Conservation (phyloP, 23 tunicate genomes). For the Ascidia mentula region DNA sequence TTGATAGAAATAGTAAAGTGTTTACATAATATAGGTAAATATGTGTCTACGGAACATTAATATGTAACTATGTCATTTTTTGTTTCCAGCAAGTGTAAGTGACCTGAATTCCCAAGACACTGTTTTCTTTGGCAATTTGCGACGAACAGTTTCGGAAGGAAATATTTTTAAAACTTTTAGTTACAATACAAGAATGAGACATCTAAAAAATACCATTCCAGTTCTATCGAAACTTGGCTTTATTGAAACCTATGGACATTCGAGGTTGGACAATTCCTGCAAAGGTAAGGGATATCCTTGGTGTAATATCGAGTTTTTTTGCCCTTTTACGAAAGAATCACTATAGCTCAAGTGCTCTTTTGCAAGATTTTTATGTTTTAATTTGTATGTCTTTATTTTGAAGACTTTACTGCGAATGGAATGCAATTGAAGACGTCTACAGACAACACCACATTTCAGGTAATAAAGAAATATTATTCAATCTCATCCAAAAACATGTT, state of each 20-base stretch:
- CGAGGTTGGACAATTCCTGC: conserved; percentile 28
- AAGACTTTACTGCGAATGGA: not conserved
- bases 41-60: too few relatives aligned
- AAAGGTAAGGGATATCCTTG: too few relatives aligned
- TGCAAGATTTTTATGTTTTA: not conserved
- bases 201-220: conserved; percentile 39
- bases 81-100: not conserved
- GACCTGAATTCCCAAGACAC: not conserved
- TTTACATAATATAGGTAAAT: too few relatives aligned
- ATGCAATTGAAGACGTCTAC: not conserved
- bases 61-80: too few relatives aligned
- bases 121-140: not conserved
- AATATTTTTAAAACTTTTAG: conserved; percentile 28
- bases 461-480: too few relatives aligned
- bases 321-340: not conserved
- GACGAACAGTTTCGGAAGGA: conserved; percentile 43
- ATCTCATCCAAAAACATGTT: too few relatives aligned
- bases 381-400: too few relatives aligned
- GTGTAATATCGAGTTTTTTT: too few relatives aligned
- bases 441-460: not conserved
- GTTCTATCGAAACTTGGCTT: conserved; percentile 48
- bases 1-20: too few relatives aligned
- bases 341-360: not conserved
- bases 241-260: conserved; percentile 66
- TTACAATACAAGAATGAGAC: conserved; percentile 45